A percentile compares a stretch with the other conserved stretches of the same genome.
Evolutionary conservation across 2,888 invertebrate species (phyloP).

Genomic region (Coecobrya sp.): DNA sequence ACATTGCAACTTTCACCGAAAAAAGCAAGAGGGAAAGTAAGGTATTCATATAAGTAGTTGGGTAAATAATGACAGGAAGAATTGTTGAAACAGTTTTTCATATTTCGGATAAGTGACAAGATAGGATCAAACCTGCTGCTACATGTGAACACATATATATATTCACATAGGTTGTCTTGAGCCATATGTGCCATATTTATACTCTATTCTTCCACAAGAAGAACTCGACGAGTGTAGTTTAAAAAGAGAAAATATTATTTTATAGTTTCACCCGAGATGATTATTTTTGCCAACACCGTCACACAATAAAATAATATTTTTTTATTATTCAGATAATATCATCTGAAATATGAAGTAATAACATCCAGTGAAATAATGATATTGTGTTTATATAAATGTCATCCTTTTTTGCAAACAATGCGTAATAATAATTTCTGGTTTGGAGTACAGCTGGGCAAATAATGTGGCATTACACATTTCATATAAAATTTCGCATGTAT

Average conservation of each 20-base stretch:
- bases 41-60: constrained; percentile 41
- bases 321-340: no score
- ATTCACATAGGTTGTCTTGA: neutral
- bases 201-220: neutral
- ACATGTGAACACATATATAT: neutral
- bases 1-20: constrained; percentile 53
- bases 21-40: neutral
- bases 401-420: no score
- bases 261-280: neutral
- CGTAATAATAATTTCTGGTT: no score
- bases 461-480: no score
- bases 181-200: neutral
- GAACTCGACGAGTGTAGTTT: no score
- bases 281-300: neutral
- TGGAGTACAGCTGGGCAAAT: no score
- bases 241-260: neutral
- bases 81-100: constrained; percentile 10
- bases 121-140: constrained; percentile 23
- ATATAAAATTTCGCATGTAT: no score
- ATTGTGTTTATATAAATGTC: no score
- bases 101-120: constrained; percentile 4
- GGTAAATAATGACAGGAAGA: constrained; percentile 58
- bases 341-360: no score
- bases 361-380: no score
- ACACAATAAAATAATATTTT: no score